Percentiles rank a stretch among this genome's conserved stretches.
phyloP scores from a whole-genome alignment of 2,888 invertebrate species.

The Trachelus troglodyta region DNA sequence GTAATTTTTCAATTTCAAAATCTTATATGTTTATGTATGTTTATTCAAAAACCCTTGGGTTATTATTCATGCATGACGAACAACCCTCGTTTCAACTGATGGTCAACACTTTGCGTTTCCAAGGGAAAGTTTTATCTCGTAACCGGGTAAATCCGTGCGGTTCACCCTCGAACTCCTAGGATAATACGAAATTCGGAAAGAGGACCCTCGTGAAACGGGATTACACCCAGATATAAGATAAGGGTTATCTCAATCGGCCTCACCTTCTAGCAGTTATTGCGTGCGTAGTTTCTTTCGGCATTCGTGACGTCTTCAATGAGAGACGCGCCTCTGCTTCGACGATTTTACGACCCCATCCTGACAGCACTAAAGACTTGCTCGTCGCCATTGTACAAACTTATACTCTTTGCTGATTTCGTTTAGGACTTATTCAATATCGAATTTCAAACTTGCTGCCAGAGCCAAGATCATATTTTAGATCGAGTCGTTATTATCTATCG shows the following conservation, averaged over 20 bases:
- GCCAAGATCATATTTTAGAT: no score
- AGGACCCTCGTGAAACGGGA: conserved; percentile 18
- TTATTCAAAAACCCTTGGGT: not conserved
- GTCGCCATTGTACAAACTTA: no score
- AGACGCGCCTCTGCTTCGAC: no score
- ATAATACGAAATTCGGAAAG: conserved; percentile 2
- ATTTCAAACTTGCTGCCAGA: no score
- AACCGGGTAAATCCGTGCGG: conserved; percentile 10
- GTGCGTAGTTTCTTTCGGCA: not conserved
- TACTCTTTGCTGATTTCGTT: no score
- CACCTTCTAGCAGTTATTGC: not conserved
- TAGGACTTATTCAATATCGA: no score
- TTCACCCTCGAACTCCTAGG: not conserved
- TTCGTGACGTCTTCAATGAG: no score
- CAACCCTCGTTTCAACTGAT: conserved; percentile 11
- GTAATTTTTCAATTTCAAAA: not conserved
- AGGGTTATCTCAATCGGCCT: conserved; percentile 7
- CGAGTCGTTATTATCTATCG: no score
- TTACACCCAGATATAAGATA: conserved; percentile 15
- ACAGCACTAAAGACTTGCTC: no score
- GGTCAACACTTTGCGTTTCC: conserved; percentile 12
- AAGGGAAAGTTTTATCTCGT: conserved; percentile 13
- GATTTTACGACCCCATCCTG: no score
- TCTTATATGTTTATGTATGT: not conserved
- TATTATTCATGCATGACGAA: conserved; percentile 16